Evolutionary conservation across 2,888 invertebrate genomes (phyloP).

Genomic region (Tetramorium bicarinatum): DNA sequence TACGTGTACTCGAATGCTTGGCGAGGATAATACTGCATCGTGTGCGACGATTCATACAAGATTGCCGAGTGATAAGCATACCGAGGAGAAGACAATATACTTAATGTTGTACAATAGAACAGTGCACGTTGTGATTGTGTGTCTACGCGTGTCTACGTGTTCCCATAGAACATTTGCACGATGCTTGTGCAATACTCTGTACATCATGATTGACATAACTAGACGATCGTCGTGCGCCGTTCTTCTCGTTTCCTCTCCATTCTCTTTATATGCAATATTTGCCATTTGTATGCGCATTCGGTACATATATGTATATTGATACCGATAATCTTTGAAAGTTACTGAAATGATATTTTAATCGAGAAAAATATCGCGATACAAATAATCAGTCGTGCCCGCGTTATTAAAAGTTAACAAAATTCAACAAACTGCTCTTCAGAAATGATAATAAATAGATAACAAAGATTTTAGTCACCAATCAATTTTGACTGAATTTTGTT

Average conservation of each 20-base stretch:
- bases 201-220: background rate
- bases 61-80: background rate
- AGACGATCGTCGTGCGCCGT: background rate
- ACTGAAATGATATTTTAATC: constrained; percentile 8
- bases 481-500: background rate
- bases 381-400: background rate
- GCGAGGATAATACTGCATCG: background rate
- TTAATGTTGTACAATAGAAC: constrained; percentile 34
- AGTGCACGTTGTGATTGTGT: constrained; percentile 7
- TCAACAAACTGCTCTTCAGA: background rate
- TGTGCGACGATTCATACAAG: background rate
- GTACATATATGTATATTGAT: background rate
- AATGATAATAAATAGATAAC: background rate
- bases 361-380: background rate
- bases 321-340: background rate
- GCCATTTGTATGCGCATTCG: background rate
- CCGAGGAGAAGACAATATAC: constrained; percentile 9
- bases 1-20: background rate
- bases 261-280: background rate
- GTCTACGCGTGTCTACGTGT: background rate
- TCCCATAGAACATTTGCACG: background rate
- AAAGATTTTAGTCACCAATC: background rate
- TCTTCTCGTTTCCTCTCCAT: background rate
- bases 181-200: constrained; percentile 1
- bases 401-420: constrained; percentile 7